A percentile compares a stretch with the other conserved stretches of the same genome.
These are phyloP conservation scores for Cataglyphis albicans DNA, from an alignment of 2,888 invertebrate species.

Conservation along the genomic window DNA sequence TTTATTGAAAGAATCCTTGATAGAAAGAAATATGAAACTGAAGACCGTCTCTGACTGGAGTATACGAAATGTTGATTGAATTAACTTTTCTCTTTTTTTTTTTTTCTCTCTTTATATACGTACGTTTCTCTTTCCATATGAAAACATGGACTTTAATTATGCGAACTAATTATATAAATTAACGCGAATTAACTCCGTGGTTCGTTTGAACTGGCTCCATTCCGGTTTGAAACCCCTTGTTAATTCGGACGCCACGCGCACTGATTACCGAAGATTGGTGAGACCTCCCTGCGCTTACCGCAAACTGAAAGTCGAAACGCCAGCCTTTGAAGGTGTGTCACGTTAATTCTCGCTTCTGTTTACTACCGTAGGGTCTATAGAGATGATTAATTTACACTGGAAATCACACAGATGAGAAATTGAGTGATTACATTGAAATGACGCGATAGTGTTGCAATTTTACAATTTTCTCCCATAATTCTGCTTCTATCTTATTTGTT, in stretches of 20 bases:
- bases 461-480: background rate
- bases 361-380: background rate
- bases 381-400: slow-evolving; percentile 29
- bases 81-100: background rate
- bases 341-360: slow-evolving; percentile 66
- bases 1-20: background rate
- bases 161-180: slow-evolving; percentile 82
- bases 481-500: background rate
- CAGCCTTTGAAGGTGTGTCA: slow-evolving; percentile 70
- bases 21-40: background rate
- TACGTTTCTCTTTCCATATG: slow-evolving; percentile 20
- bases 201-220: slow-evolving; percentile 72
- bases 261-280: slow-evolving; percentile 72
- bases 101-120: background rate
- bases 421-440: background rate
- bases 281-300: slow-evolving; percentile 62
- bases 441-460: background rate
- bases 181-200: slow-evolving; percentile 82
- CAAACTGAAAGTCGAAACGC: slow-evolving; percentile 68
- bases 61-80: background rate
- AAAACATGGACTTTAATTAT: slow-evolving; percentile 81
- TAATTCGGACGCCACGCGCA: slow-evolving; percentile 72
- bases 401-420: background rate
- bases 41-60: background rate
- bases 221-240: slow-evolving; percentile 56